Evolutionary conservation across 2,113 vertebrate genomes (phyloP).

Genomic region (Lagopus muta): DNA sequence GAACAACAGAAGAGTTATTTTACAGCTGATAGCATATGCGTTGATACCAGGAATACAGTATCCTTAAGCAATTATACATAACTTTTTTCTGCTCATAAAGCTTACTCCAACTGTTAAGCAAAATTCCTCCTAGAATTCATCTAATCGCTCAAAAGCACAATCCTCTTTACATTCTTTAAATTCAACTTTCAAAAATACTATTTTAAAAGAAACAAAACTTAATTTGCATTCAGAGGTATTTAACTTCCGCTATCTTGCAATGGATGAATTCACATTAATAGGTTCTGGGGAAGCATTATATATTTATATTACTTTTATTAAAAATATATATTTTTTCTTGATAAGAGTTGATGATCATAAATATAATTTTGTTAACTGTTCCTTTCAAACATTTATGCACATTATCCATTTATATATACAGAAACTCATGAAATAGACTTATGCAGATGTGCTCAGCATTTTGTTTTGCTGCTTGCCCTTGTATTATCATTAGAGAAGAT

Average conservation of each 20-base stretch:
- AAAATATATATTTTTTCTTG: neutral
- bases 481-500: neutral
- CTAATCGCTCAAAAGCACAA: neutral
- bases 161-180: neutral
- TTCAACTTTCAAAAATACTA: neutral
- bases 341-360: neutral
- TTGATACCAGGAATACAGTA: neutral
- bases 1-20: neutral
- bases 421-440: neutral
- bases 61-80: neutral
- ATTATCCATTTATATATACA: neutral
- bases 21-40: neutral
- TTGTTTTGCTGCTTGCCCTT: neutral
- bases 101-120: neutral
- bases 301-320: neutral
- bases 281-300: neutral
- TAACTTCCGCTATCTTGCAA: neutral
- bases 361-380: neutral
- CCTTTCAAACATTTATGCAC: neutral
- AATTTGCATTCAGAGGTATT: neutral
- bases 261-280: neutral
- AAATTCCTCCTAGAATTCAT: neutral
- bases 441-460: neutral
- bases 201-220: neutral
- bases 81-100: neutral